Base-by-base conservation (phyloP, 2,888 invertebrate species). In the Leptinotarsa juncta region DNA sequence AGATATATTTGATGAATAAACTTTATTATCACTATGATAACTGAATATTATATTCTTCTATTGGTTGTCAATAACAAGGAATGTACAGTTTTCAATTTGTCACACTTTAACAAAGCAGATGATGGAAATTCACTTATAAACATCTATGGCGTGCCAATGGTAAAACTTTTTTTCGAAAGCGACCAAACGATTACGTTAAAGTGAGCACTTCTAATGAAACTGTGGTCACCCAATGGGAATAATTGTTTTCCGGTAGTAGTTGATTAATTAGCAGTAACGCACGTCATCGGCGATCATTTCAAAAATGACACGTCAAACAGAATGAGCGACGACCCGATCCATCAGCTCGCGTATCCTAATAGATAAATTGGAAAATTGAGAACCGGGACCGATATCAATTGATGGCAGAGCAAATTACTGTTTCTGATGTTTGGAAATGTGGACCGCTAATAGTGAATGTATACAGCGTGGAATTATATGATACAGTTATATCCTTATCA, bases 241-340 rank as follows among this genome's bases (percentile, higher is more conserved):
- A 42, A 62, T 62, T 62, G 32, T 62, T 62, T 62, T 62, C 14
- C 68, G 65, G 60, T 49, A 67, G 65, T 67, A 51, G 77, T 75
- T 83, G 82, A 83, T 84, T 85, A 84, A 85, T 84, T 85, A 84
- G 78, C 77, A 78, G 77, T 81, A 78, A 78, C 81, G 62, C 62
- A 26, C 26, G 62, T 62, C 62, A 62, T 62, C 26, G 62, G 32
- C 73, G 83, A 81, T 83, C 82, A 81, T 82, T 85, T 82, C 72
- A 75, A 83, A 83, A 84, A 81, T 81, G 81, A 81, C 79, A 80
- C 81, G 83, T 85, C 84, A 82, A 82, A 82, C 79, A 70, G 78
- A 80, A 84, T 84, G 85, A 85, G 83, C 81, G 82, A 85, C 84
- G 79, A 82, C 77, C 82, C 81, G 82, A 85, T 81, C 79, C 76